Percentiles rank a stretch among this genome's conserved stretches.
These are phyloP conservation scores for Steatornis caripensis DNA, from an alignment of 2,113 vertebrate species.

Conservation along the genomic window DNA sequence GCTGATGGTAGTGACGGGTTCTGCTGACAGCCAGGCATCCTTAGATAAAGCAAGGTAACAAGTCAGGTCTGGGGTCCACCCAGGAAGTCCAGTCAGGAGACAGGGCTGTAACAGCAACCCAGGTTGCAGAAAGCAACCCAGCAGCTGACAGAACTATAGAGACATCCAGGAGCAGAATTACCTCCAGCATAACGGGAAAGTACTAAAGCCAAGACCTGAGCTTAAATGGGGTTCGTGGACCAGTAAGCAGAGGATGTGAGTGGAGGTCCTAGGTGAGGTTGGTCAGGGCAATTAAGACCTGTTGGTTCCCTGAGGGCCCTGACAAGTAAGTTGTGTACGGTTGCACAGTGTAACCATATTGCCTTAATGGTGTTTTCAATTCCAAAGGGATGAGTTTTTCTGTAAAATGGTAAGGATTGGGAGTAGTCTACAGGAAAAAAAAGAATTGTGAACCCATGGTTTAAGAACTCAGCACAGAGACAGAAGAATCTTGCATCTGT, in stretches of 20 bases:
- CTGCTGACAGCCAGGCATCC: neutral
- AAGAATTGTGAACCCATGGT: neutral
- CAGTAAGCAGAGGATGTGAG: neutral
- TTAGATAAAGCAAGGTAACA: neutral
- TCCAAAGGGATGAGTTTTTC: neutral
- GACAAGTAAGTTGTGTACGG: neutral
- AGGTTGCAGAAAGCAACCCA: no score
- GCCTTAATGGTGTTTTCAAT: neutral
- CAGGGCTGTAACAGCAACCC: neutral
- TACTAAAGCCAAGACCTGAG: neutral
- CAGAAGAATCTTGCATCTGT: neutral
- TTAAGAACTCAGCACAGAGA: neutral
- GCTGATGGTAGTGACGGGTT: neutral
- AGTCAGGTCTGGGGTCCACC: neutral
- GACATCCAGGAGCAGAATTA: neutral
- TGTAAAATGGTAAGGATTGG: neutral
- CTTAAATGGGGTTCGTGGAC: neutral
- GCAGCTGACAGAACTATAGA: neutral
- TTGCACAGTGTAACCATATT: neutral
- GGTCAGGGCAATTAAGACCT: neutral
- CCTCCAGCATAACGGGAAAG: neutral
- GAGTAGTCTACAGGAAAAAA: neutral
- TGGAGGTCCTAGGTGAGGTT: neutral
- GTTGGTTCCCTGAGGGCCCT: neutral
- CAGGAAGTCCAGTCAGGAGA: neutral